Percentiles rank a stretch among this genome's conserved stretches.
Evolutionary conservation across 2,797 vertebrate species (phyloP).

Genomic region (Cossypha heuglini): DNA sequence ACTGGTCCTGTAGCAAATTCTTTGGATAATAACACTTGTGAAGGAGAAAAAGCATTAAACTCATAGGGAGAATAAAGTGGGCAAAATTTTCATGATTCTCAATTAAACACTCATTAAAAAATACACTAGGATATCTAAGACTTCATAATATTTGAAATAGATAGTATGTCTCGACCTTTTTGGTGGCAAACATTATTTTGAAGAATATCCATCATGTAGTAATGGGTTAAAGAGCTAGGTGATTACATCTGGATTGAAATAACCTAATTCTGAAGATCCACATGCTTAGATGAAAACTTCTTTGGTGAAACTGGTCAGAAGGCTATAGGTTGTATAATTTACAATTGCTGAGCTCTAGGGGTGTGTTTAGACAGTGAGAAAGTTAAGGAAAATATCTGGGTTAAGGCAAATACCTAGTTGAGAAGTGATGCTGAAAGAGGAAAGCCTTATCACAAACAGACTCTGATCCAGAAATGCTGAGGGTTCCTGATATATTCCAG

Average conservation of each 20-base stretch:
- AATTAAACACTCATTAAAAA: neutral
- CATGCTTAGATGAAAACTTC: neutral
- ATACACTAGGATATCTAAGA: neutral
- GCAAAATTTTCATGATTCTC: neutral
- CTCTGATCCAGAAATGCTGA: conserved; percentile 2
- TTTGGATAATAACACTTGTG: neutral
- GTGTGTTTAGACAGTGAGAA: neutral
- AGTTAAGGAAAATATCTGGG: neutral
- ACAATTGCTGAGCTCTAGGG: neutral
- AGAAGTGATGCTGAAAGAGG: neutral
- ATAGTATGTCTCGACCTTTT: neutral
- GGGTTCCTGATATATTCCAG: neutral
- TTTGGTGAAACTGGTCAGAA: neutral
- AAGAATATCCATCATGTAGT: neutral
- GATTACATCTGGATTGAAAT: neutral
- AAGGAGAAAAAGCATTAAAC: neutral
- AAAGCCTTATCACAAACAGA: neutral
- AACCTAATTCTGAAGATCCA: neutral
- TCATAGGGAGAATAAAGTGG: neutral
- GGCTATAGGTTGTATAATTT: neutral
- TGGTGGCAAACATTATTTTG: neutral
- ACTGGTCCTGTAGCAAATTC: neutral
- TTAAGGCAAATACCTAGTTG: neutral
- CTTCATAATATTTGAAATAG: neutral
- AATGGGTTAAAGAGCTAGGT: neutral